Percentiles rank a stretch among this genome's conserved stretches.
Evolutionary conservation across 2,113 vertebrate genomes (phyloP).

Genomic region (Agapornis roseicollis): DNA sequence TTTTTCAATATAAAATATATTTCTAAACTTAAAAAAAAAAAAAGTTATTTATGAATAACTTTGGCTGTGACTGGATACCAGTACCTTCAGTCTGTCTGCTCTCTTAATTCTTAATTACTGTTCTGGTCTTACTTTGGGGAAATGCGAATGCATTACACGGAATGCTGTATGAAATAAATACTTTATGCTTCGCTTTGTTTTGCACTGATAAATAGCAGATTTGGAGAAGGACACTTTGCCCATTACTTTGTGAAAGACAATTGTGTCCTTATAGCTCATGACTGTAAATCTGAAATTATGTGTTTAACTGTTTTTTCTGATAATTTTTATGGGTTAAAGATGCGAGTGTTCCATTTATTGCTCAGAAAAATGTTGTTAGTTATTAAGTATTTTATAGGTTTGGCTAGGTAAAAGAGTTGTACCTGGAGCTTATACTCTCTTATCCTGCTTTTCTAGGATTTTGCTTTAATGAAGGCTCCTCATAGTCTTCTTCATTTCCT

Average conservation of each 20-base stretch:
- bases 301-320: neutral
- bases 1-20: neutral
- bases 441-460: neutral
- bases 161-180: neutral
- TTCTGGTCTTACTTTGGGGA: neutral
- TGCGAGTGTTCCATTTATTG: neutral
- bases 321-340: neutral
- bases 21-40: neutral
- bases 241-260: neutral
- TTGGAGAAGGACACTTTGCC: neutral
- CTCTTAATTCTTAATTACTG: neutral
- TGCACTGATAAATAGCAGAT: neutral
- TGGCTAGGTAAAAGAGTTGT: neutral
- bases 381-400: neutral
- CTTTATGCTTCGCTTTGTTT: fast-evolving
- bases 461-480: neutral
- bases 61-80: neutral
- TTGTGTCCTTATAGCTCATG: neutral
- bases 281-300: neutral
- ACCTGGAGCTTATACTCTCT: neutral
- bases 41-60: neutral
- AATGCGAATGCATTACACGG: too few relatives aligned
- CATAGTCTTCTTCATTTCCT: neutral
- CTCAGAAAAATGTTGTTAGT: neutral
- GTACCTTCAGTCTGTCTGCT: neutral